Evolutionary conservation across 2,888 invertebrate species (phyloP).

Genomic region (Cephalotes varians): DNA sequence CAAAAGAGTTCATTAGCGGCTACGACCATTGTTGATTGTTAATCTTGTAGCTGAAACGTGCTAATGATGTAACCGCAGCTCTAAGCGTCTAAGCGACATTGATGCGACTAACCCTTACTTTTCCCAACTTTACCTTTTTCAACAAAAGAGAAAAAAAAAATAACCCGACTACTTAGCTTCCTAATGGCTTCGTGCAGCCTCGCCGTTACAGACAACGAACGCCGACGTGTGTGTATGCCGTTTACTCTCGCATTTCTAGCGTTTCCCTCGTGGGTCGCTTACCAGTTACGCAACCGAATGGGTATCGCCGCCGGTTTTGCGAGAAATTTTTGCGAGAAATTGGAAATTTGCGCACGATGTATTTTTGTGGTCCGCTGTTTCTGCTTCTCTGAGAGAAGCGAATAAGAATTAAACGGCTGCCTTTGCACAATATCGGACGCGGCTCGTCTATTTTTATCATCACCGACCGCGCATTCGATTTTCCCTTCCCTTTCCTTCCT

Average conservation of each 20-base stretch:
- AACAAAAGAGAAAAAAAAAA: neutral
- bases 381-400: neutral
- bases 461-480: slow-evolving; percentile 27
- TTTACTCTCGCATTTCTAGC: slow-evolving; percentile 58
- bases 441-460: slow-evolving; percentile 44
- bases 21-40: slow-evolving; percentile 2
- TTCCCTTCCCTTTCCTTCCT: neutral
- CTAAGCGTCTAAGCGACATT: neutral
- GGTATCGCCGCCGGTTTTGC: slow-evolving; percentile 11
- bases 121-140: neutral
- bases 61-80: neutral
- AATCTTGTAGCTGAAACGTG: neutral
- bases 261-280: slow-evolving; percentile 34
- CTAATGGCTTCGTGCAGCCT: neutral
- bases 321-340: slow-evolving; percentile 44
- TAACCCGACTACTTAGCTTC: neutral
- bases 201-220: neutral
- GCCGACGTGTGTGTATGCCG: neutral
- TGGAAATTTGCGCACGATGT: slow-evolving; percentile 28
- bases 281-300: slow-evolving; percentile 56
- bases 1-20: neutral
- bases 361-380: slow-evolving; percentile 17
- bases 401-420: slow-evolving; percentile 32
- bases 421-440: slow-evolving; percentile 15
- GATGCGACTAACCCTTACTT: neutral